Percentiles rank a stretch among this genome's conserved stretches.
Evolutionary conservation across 2,888 invertebrate genomes (phyloP).

Genomic region (Amiota communis): DNA sequence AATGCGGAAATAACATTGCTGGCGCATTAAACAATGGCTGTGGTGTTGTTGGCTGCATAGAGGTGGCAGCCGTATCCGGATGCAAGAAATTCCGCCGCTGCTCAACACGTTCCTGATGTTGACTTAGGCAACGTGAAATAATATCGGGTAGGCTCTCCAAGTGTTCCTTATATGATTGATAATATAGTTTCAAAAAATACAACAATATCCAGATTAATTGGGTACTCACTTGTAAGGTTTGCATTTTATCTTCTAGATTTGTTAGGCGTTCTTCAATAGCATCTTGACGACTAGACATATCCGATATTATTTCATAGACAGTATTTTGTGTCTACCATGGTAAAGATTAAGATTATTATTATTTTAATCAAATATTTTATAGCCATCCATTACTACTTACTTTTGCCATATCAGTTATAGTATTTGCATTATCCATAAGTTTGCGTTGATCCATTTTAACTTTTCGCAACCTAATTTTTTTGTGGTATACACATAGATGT

Average conservation of each 20-base stretch:
- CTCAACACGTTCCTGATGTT: slow-evolving; percentile 86
- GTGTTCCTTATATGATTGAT: slow-evolving; percentile 77
- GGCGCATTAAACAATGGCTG: slow-evolving; percentile 74
- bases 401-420: slow-evolving; percentile 99
- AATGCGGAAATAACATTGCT: slow-evolving; percentile 76
- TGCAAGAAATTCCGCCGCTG: slow-evolving; percentile 89
- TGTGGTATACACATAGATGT: slow-evolving; percentile 48
- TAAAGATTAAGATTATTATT: slow-evolving; percentile 28
- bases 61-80: slow-evolving; percentile 86
- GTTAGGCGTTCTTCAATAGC: slow-evolving; percentile 93
- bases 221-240: slow-evolving; percentile 81
- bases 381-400: slow-evolving; percentile 87
- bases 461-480: slow-evolving; percentile 87
- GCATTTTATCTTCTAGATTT: slow-evolving; percentile 93
- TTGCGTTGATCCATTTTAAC: slow-evolving; percentile 99
- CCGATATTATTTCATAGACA: slow-evolving; percentile 98
- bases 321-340: slow-evolving; percentile 92
- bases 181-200: neutral
- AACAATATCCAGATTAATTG: neutral
- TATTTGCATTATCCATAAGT: slow-evolving; percentile 98
- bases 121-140: slow-evolving; percentile 82
- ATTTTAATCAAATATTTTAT: neutral
- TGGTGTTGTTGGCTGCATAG: slow-evolving; percentile 74
- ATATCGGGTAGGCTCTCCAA: slow-evolving; percentile 88
- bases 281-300: slow-evolving; percentile 96